Conservation (phyloP, 2,797 vertebrate species). For the Rhinoraja longicauda region DNA sequence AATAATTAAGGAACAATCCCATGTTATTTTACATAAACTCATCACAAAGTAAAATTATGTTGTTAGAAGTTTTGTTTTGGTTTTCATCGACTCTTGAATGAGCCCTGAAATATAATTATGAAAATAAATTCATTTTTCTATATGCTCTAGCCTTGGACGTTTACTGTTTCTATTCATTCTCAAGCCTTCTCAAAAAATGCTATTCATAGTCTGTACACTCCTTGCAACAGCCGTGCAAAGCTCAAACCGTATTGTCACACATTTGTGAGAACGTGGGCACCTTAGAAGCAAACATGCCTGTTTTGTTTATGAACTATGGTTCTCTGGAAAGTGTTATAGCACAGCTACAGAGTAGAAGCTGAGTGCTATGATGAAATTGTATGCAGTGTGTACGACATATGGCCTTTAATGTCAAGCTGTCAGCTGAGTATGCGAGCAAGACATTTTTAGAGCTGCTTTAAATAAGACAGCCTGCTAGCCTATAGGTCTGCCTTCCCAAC, state of each 20-base stretch:
- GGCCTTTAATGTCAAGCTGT: conserved; percentile 39
- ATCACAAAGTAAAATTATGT: neutral
- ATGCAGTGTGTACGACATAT: conserved; percentile 38
- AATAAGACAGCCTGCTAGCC: conserved; percentile 39
- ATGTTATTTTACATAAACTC: neutral
- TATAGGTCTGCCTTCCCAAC: conserved; percentile 37
- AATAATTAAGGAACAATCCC: no score
- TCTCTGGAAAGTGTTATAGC: conserved; percentile 36
- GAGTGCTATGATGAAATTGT: conserved; percentile 30
- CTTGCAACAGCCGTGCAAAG: conserved; percentile 3
- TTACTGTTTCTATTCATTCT: neutral
- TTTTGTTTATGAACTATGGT: conserved; percentile 33
- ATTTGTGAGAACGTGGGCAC: conserved; percentile 13
- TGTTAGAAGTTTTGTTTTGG: neutral
- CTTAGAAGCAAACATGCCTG: conserved; percentile 17
- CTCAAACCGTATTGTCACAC: conserved; percentile 8
- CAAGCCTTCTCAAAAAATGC: neutral
- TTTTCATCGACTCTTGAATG: neutral
- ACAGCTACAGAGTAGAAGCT: conserved; percentile 37
- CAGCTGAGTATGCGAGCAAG: conserved; percentile 27
- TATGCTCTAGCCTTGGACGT: neutral
- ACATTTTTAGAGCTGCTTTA: conserved; percentile 39
- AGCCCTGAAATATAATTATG: neutral
- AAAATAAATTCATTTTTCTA: neutral
- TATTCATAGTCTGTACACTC: neutral